Base-by-base conservation (phyloP, 2,113 vertebrate genomes). In the Mastomys coucha region DNA sequence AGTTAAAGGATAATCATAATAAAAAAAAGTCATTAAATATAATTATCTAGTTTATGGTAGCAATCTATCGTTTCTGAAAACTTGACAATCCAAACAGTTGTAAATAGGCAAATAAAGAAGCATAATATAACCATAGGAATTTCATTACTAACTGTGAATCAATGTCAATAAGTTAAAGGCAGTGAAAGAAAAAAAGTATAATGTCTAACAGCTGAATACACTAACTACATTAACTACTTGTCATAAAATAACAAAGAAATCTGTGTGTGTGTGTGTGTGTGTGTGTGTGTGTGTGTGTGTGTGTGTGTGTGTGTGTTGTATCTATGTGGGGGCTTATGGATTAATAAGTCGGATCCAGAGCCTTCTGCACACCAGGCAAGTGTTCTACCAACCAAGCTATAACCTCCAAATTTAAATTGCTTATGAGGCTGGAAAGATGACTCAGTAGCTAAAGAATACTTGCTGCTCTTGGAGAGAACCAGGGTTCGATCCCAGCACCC, bases 101-200 rank as follows among this genome's bases (percentile, higher is more conserved):
- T 0, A 24, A 94, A 86, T 2, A 93, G 72, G 49, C 63, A 91
- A 89, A 58, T 39, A 94, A 91, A 88, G 28, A 6, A 93, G 39
- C 2, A 95, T 42, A 94, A 86, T 70, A 91, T 93, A 96, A 94
- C 26, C 86, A 0, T 86, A 92, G 92, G 20, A 56, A 17, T 78
- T 91, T 53, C 49, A 89, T 42, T 94, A 84, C 56, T 94, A 88
- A 80, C 78, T 95, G 28, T 72, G 90, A 93, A 51, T 76, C 51
- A 89, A 93, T 78, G 76, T 73, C 28, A 51, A 65, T 89, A 94
- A 72, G 33, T 93, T 95, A 93, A 96, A 96, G 51, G 39, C 91
- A 93, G 65, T 31, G n/a, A n/a, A 20, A 80, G 20, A 94, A 93
- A 97, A 82, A 80, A 36, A 26, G 75, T 73, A 93, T 7, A 60